Percentiles rank a stretch among this genome's conserved stretches.
Evolutionary conservation across 2,888 invertebrate species (phyloP).

Genomic region (Ectemnius lituratus): DNA sequence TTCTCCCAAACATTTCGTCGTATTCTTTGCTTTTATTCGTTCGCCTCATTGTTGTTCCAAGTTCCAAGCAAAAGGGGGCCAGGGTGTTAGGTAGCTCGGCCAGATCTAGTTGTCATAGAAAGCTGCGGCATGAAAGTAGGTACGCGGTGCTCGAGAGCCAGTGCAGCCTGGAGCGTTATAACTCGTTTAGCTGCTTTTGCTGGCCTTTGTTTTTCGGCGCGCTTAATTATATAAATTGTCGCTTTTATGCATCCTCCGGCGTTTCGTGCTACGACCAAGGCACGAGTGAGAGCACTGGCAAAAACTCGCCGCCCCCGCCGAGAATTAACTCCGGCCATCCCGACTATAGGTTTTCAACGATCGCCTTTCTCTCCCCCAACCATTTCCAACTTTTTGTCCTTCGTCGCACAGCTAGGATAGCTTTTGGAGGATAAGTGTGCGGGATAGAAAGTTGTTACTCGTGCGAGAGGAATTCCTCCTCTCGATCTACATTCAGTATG

Average conservation of each 20-base stretch:
- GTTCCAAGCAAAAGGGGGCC: too few species aligned
- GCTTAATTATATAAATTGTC: constrained; percentile 10
- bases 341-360: not conserved
- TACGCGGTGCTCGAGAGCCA: constrained; percentile 20
- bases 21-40: too few species aligned
- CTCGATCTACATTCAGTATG: too few species aligned
- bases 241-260: constrained; percentile 2
- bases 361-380: not conserved
- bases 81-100: too few species aligned
- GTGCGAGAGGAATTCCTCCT: too few species aligned
- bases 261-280: not conserved
- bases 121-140: constrained; percentile 9
- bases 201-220: not conserved
- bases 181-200: constrained; percentile 1
- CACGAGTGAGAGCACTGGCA: not conserved
- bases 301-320: not conserved
- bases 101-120: too few species aligned
- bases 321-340: not conserved
- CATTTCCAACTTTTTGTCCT: not conserved
- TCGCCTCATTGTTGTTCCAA: too few species aligned
- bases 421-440: not conserved
- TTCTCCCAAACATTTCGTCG: too few species aligned
- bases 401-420: not conserved
- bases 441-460: too few species aligned
- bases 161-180: not conserved